Evolutionary conservation across 2,888 invertebrate species (phyloP).

Genomic region (Flabesymbios commensalis): DNA sequence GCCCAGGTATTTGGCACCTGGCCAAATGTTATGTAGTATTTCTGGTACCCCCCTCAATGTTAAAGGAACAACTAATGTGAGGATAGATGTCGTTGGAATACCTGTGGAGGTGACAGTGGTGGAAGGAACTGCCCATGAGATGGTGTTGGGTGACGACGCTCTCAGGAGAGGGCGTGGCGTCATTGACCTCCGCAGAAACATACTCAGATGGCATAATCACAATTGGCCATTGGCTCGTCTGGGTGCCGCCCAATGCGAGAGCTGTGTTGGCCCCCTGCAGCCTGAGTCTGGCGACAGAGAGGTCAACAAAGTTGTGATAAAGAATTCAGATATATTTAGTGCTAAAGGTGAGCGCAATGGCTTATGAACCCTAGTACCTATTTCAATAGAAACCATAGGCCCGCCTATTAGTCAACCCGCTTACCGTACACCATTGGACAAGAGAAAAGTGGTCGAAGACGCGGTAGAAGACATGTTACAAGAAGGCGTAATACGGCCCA

Average conservation of each 20-base stretch:
- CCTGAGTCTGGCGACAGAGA: background rate
- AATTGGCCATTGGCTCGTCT: background rate
- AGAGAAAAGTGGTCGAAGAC: slow-evolving; percentile 10
- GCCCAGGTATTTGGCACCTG: background rate
- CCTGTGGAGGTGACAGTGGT: slow-evolving; percentile 1
- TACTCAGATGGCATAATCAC: background rate
- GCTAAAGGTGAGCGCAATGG: background rate
- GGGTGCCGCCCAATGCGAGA: background rate
- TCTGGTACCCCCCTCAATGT: background rate
- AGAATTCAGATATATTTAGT: slow-evolving; percentile 6
- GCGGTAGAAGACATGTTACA: slow-evolving; percentile 11
- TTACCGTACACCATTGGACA: slow-evolving; percentile 10
- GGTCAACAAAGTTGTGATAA: background rate
- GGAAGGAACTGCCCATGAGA: background rate
- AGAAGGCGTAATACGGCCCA: slow-evolving; percentile 6
- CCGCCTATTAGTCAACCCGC: slow-evolving; percentile 8
- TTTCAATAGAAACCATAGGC: background rate
- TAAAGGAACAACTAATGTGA: background rate
- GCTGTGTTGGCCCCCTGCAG: background rate
- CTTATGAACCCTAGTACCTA: background rate
- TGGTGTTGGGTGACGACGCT: background rate
- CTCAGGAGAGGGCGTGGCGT: background rate
- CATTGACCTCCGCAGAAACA: background rate
- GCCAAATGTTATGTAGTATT: background rate
- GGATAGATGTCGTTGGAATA: background rate